Percentiles rank a stretch among this genome's conserved stretches.
phyloP scores from a whole-genome alignment of 1,140 invertebrate species.

The Drosophila pseudoananassae region DNA sequence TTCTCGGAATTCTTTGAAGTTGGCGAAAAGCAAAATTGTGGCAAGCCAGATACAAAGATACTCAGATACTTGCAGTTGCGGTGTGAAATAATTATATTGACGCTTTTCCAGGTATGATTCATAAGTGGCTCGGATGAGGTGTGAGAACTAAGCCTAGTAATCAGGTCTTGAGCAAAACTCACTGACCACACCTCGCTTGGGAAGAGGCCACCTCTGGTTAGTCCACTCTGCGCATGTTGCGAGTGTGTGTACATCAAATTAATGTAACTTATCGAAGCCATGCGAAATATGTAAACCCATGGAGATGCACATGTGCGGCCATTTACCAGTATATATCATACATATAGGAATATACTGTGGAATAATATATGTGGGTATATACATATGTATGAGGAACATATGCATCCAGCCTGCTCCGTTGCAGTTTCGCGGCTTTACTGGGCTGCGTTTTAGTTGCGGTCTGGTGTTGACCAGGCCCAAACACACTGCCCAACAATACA shows the following conservation, averaged over 20 bases:
- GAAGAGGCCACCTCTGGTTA: conserved; percentile 36
- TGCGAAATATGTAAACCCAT: conserved; percentile 62
- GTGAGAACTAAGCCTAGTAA: no score
- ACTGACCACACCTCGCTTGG: conserved; percentile 43
- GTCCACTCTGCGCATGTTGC: conserved; percentile 37
- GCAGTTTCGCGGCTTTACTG: conserved; percentile 36
- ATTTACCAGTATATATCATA: conserved; percentile 4
- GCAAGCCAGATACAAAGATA: conserved; percentile 31
- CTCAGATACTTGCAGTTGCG: conserved; percentile 1
- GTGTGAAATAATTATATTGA: conserved; percentile 12
- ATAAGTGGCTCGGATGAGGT: background rate
- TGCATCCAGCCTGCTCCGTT: background rate
- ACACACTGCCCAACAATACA: conserved; percentile 32
- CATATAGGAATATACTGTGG: conserved; percentile 2
- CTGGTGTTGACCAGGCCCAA: conserved; percentile 69
- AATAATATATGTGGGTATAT: no score
- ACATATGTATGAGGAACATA: background rate
- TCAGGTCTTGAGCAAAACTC: background rate
- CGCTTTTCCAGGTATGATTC: background rate
- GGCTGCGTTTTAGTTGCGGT: conserved; percentile 70
- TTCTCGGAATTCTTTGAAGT: conserved; percentile 78
- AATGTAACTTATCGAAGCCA: conserved; percentile 80
- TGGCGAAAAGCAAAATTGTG: conserved; percentile 72
- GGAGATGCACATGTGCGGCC: conserved; percentile 11
- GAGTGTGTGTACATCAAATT: conserved; percentile 72